Conservation (phyloP, 2,797 vertebrate species). For the Cuculus canorus region DNA sequence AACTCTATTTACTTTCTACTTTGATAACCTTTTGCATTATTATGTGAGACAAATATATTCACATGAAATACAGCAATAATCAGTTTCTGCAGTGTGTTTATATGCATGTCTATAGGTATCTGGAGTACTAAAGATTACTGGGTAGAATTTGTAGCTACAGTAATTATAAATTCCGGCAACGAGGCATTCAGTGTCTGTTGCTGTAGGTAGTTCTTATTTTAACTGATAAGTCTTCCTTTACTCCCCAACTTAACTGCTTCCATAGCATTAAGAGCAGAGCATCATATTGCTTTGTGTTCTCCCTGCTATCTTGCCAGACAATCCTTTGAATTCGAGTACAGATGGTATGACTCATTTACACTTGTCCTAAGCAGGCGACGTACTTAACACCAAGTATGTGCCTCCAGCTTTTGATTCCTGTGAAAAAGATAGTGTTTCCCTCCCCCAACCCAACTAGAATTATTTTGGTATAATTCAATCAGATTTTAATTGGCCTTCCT, state of each 20-base stretch:
- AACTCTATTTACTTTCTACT: neutral
- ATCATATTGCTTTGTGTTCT: constrained; percentile 7
- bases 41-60: neutral
- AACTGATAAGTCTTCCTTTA: neutral
- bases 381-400: constrained; percentile 45
- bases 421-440: neutral
- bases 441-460: neutral
- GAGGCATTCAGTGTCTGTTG: neutral
- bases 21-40: neutral
- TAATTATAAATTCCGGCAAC: neutral
- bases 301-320: constrained; percentile 58
- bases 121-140: neutral
- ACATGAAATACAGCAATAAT: neutral
- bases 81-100: neutral
- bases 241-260: neutral
- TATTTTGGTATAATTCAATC: neutral
- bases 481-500: neutral
- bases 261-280: neutral
- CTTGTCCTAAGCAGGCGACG: constrained; percentile 41
- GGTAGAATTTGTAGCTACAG: neutral
- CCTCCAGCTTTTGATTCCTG: constrained; percentile 24
- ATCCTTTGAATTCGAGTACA: constrained; percentile 30
- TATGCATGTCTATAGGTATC: neutral
- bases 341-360: constrained; percentile 65
- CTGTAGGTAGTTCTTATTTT: neutral